A percentile compares a stretch with the other conserved stretches of the same genome.
phyloP scores from a whole-genome alignment of 1,140 invertebrate species.

The Pachyrhynchus sulphureomaculatus region DNA sequence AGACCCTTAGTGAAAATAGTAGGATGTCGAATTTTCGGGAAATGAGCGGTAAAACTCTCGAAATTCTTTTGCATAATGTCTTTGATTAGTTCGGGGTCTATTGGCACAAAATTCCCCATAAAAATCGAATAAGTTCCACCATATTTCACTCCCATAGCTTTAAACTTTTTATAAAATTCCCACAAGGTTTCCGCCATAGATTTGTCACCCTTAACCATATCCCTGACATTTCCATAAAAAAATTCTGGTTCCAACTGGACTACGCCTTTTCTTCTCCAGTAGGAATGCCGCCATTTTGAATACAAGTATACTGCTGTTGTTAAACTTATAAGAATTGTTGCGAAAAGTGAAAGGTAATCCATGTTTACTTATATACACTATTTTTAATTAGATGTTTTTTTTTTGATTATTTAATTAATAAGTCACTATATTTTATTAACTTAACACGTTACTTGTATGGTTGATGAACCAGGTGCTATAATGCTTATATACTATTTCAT shows the following conservation, averaged over 20 bases:
- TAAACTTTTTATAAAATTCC: too few relatives aligned
- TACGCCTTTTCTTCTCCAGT: constrained; percentile 52
- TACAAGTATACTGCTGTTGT: constrained; percentile 32
- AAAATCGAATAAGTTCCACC: constrained; percentile 50
- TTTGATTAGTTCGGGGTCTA: constrained; percentile 54
- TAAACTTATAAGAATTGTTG: not conserved
- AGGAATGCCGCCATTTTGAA: constrained; percentile 38
- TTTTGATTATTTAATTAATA: too few relatives aligned
- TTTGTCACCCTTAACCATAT: constrained; percentile 34
- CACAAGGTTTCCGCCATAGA: too few relatives aligned
- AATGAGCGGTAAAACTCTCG: constrained; percentile 51
- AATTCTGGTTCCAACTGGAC: constrained; percentile 44
- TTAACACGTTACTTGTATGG: too few relatives aligned
- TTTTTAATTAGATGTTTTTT: too few relatives aligned
- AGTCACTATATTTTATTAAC: too few relatives aligned
- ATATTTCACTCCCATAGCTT: constrained; percentile 4
- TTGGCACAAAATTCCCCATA: constrained; percentile 48
- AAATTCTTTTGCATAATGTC: constrained; percentile 54
- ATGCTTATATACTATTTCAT: too few relatives aligned
- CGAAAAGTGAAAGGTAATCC: not conserved
- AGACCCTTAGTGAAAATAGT: constrained; percentile 54
- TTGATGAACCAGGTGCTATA: too few relatives aligned
- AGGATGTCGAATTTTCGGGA: constrained; percentile 46
- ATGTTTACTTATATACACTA: too few relatives aligned
- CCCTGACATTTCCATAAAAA: constrained; percentile 43